Evolutionary conservation across 2,113 vertebrate species (phyloP).

Genomic region (Pagrus major): DNA sequence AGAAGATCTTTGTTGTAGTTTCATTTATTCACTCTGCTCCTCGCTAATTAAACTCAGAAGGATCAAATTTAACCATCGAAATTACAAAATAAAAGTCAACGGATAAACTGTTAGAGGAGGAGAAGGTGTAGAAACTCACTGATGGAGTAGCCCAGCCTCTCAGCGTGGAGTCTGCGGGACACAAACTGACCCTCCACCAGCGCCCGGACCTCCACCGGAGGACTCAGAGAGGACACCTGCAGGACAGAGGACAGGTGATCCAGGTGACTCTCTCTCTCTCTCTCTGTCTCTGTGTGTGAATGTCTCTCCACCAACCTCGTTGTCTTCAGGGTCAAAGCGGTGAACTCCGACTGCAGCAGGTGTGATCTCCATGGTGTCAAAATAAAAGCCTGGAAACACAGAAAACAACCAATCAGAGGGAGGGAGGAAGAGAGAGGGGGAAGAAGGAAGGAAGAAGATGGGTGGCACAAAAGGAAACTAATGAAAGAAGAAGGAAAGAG

Average conservation of each 20-base stretch:
- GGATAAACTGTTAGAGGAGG: too few relatives aligned
- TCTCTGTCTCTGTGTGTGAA: background rate
- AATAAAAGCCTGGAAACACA: slow-evolving; percentile 88
- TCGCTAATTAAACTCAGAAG: too few relatives aligned
- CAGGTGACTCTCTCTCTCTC: background rate
- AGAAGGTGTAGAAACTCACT: slow-evolving; percentile 77
- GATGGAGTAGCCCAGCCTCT: slow-evolving; percentile 92
- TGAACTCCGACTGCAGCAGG: slow-evolving; percentile 89
- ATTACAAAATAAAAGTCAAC: too few relatives aligned
- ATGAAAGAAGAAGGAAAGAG: too few relatives aligned
- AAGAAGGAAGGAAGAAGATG: background rate
- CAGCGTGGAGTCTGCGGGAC: slow-evolving; percentile 93
- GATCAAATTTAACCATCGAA: too few relatives aligned
- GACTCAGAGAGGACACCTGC: slow-evolving; percentile 85
- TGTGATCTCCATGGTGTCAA: slow-evolving; percentile 95
- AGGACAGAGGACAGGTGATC: slow-evolving; percentile 31
- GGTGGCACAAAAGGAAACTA: too few relatives aligned
- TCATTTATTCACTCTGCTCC: too few relatives aligned
- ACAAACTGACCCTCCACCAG: slow-evolving; percentile 96
- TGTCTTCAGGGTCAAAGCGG: slow-evolving; percentile 85
- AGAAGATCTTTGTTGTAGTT: too few relatives aligned
- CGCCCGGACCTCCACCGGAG: slow-evolving; percentile 90
- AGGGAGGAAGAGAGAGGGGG: too few relatives aligned
- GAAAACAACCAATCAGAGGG: background rate
- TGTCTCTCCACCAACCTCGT: slow-evolving; percentile 77